Evolutionary conservation across 30 jellyfish, hydroid and myxozoan species (phyloP).

Genomic region (Aurelia coerulea): DNA sequence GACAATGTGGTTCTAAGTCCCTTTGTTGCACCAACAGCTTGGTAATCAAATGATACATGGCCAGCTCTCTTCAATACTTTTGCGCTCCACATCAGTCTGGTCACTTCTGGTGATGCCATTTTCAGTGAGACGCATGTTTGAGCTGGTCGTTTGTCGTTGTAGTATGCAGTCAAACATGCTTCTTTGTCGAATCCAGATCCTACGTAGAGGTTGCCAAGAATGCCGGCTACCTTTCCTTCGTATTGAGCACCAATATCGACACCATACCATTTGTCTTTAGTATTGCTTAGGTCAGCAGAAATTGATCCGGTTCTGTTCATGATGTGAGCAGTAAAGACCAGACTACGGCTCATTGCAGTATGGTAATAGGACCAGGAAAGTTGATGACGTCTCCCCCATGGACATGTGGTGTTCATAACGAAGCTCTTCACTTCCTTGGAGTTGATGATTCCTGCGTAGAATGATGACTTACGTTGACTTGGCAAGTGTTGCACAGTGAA

Average conservation of each 20-base stretch:
- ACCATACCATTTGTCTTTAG: slow-evolving; percentile 5
- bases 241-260: slow-evolving; percentile 63
- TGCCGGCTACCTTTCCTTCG: slow-evolving; percentile 32
- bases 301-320: slow-evolving; percentile 58
- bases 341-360: slow-evolving; percentile 18
- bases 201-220: slow-evolving; percentile 3
- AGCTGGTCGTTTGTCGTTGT: slow-evolving; percentile 56
- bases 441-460: slow-evolving; percentile 79
- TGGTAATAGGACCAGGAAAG: slow-evolving; percentile 55
- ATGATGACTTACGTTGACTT: slow-evolving; percentile 52
- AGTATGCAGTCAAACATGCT: slow-evolving; percentile 60
- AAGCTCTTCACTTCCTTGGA: slow-evolving; percentile 43
- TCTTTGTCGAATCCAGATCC: slow-evolving; percentile 3
- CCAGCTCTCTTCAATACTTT: slow-evolving; percentile 65
- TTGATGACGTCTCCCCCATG: slow-evolving; percentile 36
- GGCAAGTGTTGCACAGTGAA: slow-evolving; percentile 78
- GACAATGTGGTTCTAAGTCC: slow-evolving; percentile 54
- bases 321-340: slow-evolving; percentile 31
- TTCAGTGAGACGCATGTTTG: slow-evolving; percentile 33
- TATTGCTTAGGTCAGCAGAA: slow-evolving; percentile 20
- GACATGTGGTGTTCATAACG: slow-evolving; percentile 42
- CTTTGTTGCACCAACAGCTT: slow-evolving; percentile 40
- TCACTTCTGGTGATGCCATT: slow-evolving; percentile 20
- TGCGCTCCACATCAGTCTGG: slow-evolving; percentile 43
- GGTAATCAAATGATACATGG: slow-evolving; percentile 52